These are phyloP conservation scores for Drosophila pseudoananassae DNA, from an alignment of 1,140 invertebrate genomes.

Conservation along the genomic window DNA sequence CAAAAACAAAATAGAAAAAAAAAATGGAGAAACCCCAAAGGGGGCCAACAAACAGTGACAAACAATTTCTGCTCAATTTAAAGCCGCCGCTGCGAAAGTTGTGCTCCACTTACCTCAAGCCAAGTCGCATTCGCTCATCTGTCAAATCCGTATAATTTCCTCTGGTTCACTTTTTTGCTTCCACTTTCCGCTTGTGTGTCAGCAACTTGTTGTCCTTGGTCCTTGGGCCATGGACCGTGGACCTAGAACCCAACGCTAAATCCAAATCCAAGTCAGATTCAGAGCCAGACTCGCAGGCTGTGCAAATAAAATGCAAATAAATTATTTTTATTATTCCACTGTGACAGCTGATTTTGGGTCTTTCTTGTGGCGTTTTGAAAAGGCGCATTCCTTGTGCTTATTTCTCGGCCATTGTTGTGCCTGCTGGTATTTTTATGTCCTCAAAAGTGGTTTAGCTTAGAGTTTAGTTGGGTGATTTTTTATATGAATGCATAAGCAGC, in stretches of 20 bases:
- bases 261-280: slow-evolving; percentile 21
- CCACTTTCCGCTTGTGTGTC: slow-evolving; percentile 28
- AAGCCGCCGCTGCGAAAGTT: slow-evolving; percentile 48
- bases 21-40: slow-evolving; percentile 31
- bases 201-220: slow-evolving; percentile 72
- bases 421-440: slow-evolving; percentile 18
- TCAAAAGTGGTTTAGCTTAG: slow-evolving; percentile 44
- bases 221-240: slow-evolving; percentile 14
- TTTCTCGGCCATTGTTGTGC: slow-evolving; percentile 38
- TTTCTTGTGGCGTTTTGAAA: slow-evolving; percentile 17
- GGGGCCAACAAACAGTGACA: slow-evolving; percentile 64
- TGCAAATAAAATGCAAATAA: slow-evolving; percentile 74
- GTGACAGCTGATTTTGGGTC: slow-evolving; percentile 71
- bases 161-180: slow-evolving; percentile 19
- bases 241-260: slow-evolving; percentile 5
- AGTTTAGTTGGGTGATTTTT: slow-evolving; percentile 2
- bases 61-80: slow-evolving; percentile 76
- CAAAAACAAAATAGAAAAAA: slow-evolving; percentile 21
- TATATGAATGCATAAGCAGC: slow-evolving; percentile 15
- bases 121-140: slow-evolving; percentile 56
- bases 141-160: slow-evolving; percentile 76
- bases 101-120: slow-evolving; percentile 20
- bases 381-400: slow-evolving; percentile 33
- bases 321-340: slow-evolving; percentile 77
- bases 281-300: slow-evolving; percentile 30